These are phyloP conservation scores for Micrasema longulum DNA, from an alignment of 1,140 invertebrate species.

Conservation along the genomic window DNA sequence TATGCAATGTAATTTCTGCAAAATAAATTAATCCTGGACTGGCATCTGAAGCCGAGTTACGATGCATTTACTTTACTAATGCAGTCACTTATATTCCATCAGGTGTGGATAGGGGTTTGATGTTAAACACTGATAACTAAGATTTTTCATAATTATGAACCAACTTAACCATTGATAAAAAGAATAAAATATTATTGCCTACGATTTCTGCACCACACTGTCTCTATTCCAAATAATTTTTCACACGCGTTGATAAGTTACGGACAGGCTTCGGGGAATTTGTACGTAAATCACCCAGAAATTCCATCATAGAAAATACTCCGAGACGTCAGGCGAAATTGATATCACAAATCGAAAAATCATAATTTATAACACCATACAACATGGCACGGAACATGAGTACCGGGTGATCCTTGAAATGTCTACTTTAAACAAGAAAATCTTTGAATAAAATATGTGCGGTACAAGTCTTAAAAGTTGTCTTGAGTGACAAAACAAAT, in stretches of 20 bases:
- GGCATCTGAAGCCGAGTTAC: no score
- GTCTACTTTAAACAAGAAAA: no score
- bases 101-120: no score
- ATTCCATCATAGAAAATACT: slow-evolving; percentile 14
- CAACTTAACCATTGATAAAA: no score
- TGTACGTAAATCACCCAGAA: slow-evolving; percentile 23
- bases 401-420: background rate
- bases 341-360: slow-evolving; percentile 26
- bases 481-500: background rate
- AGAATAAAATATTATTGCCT: background rate
- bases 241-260: slow-evolving; percentile 11
- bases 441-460: no score
- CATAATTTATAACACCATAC: slow-evolving; percentile 16
- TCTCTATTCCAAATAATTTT: background rate
- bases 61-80: no score
- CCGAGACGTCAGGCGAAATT: slow-evolving; percentile 18
- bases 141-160: no score
- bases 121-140: no score
- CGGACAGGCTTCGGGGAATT: slow-evolving; percentile 7
- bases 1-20: no score
- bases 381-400: slow-evolving; percentile 11
- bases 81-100: no score
- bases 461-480: no score
- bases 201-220: background rate
- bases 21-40: no score